Conservation (phyloP, 2,113 vertebrate species). For the Acrocephalus kingi region DNA sequence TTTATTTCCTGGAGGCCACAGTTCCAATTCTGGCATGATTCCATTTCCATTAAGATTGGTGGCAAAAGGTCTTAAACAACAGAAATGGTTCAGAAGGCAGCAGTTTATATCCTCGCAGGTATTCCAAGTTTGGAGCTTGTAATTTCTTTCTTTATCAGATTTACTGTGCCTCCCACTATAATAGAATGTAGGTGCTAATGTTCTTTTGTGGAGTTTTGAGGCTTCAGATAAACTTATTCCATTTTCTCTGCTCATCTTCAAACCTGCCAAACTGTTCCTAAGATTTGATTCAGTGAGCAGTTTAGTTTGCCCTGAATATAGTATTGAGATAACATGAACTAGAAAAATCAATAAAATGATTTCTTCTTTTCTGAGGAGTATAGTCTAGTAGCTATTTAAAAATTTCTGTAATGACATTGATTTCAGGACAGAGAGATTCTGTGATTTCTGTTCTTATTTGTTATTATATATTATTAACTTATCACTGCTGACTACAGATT, state of each 20-base stretch:
- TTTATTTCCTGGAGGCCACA: neutral
- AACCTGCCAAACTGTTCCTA: neutral
- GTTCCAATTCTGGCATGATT: neutral
- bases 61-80: conserved; percentile 22
- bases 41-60: conserved; percentile 26
- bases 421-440: neutral
- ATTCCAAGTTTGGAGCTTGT: neutral
- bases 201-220: neutral
- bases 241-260: conserved; percentile 18
- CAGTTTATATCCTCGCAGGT: neutral
- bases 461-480: neutral
- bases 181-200: neutral
- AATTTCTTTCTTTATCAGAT: conserved; percentile 27
- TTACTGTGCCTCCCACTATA: neutral
- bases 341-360: neutral
- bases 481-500: neutral
- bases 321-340: neutral
- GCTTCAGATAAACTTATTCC: neutral
- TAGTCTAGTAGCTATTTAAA: neutral
- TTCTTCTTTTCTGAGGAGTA: neutral
- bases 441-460: neutral
- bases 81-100: neutral
- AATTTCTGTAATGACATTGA: neutral
- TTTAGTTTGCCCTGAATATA: neutral
- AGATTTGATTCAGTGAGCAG: conserved; percentile 20